phyloP scores from a whole-genome alignment of 1,140 invertebrate species.

The Zaprionus camerounensis region DNA sequence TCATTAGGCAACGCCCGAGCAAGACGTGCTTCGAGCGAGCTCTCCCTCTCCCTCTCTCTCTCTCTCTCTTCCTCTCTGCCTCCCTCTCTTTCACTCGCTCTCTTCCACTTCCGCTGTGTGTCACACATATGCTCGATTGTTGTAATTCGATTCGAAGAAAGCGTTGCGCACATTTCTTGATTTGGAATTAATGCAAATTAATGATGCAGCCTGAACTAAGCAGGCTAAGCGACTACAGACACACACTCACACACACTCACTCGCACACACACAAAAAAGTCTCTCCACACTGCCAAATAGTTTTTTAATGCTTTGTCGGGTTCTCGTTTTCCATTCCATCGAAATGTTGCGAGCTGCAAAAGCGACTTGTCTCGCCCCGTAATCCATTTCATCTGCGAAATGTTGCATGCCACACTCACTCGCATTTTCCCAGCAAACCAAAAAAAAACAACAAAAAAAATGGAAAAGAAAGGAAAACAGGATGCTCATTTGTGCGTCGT shows the following conservation, averaged over 20 bases:
- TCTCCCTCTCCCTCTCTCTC: background rate
- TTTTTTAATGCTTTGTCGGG: constrained; percentile 65
- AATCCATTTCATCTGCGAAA: constrained; percentile 11
- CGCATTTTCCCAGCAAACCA: background rate
- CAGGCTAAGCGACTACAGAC: constrained; percentile 10
- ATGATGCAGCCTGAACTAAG: constrained; percentile 58
- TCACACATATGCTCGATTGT: constrained; percentile 76
- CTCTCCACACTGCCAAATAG: constrained; percentile 55
- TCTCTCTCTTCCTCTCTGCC: background rate
- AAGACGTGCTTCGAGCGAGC: constrained; percentile 57
- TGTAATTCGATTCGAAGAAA: constrained; percentile 75
- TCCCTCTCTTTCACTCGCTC: background rate
- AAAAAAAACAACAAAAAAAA: background rate
- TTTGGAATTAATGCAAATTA: constrained; percentile 84
- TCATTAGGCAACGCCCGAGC: constrained; percentile 69
- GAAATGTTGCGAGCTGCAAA: background rate
- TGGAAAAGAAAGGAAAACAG: background rate
- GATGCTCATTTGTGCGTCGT: constrained; percentile 6
- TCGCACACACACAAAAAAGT: constrained; percentile 2
- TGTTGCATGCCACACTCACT: constrained; percentile 13
- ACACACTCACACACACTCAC: background rate
- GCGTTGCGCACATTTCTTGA: constrained; percentile 71
- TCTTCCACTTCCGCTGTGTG: constrained; percentile 36
- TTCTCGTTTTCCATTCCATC: constrained; percentile 15
- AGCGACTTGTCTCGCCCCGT: constrained; percentile 6